A percentile compares a stretch with the other conserved stretches of the same genome.
Conservation (phyloP, 2,888 invertebrate species). For the Buathra laborator region DNA sequence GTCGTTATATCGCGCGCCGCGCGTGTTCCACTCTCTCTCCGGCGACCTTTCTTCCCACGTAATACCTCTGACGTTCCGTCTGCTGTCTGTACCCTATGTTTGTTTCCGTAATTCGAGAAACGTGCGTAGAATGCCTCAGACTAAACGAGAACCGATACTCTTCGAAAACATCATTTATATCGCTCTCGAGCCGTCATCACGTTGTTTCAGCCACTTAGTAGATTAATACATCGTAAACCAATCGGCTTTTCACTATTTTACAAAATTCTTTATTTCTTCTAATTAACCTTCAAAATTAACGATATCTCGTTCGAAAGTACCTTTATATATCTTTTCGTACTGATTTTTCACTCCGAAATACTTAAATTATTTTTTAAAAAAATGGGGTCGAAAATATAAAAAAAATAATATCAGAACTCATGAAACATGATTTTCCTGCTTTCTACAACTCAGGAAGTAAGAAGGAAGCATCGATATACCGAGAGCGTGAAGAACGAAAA, state of each 20-base stretch:
- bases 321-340: no score
- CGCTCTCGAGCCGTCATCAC: background rate
- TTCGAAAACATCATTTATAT: background rate
- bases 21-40: background rate
- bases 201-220: background rate
- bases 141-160: background rate
- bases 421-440: background rate
- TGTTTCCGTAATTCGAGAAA: conserved; percentile 26
- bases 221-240: no score
- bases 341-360: no score
- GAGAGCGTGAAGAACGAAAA: background rate
- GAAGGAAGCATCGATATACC: background rate
- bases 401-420: background rate
- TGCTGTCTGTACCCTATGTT: background rate
- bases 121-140: background rate
- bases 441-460: conserved; percentile 13
- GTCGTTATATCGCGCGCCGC: background rate
- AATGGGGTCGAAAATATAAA: background rate
- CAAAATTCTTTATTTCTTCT: no score
- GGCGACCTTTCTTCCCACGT: conserved; percentile 37
- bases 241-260: no score
- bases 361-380: background rate
- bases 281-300: no score
- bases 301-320: no score
- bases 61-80: background rate